Evolutionary conservation across 2,797 vertebrate species (phyloP).

Genomic region (Champsocephalus gunnari): DNA sequence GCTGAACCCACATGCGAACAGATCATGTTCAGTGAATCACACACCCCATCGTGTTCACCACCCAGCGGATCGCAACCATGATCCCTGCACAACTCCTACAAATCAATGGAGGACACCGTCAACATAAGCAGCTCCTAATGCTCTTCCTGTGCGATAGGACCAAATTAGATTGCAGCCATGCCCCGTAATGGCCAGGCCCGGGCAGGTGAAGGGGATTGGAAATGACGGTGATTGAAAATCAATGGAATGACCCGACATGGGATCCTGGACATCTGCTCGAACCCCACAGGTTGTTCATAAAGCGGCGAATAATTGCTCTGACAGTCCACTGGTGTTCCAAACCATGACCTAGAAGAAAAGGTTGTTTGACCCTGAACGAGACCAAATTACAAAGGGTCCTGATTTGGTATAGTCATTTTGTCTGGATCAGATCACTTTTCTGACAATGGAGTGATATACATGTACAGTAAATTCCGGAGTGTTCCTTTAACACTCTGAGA

Average conservation of each 20-base stretch:
- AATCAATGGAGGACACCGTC: conserved; percentile 83
- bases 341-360: conserved; percentile 47
- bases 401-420: conserved; percentile 26
- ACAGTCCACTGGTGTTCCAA: conserved; percentile 39
- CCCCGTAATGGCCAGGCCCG: conserved; percentile 79
- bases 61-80: conserved; percentile 44
- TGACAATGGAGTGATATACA: conserved; percentile 4
- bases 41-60: conserved; percentile 66
- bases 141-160: conserved; percentile 83
- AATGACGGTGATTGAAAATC: conserved; percentile 83
- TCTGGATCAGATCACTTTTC: not conserved
- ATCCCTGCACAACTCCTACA: conserved; percentile 71
- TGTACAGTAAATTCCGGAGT: no score
- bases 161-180: conserved; percentile 86
- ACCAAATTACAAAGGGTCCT: conserved; percentile 9
- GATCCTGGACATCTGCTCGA: conserved; percentile 82
- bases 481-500: no score
- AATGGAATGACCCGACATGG: conserved; percentile 86
- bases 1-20: conserved; percentile 34
- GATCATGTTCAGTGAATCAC: conserved; percentile 60
- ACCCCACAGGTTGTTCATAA: conserved; percentile 75
- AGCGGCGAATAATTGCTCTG: conserved; percentile 62
- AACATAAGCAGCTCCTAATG: conserved; percentile 82
- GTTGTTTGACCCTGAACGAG: conserved; percentile 27
- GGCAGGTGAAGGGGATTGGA: conserved; percentile 83